Percentiles rank a stretch among this genome's conserved stretches.
Conservation (phyloP, 2,113 vertebrate species). For the Laticauda colubrina region DNA sequence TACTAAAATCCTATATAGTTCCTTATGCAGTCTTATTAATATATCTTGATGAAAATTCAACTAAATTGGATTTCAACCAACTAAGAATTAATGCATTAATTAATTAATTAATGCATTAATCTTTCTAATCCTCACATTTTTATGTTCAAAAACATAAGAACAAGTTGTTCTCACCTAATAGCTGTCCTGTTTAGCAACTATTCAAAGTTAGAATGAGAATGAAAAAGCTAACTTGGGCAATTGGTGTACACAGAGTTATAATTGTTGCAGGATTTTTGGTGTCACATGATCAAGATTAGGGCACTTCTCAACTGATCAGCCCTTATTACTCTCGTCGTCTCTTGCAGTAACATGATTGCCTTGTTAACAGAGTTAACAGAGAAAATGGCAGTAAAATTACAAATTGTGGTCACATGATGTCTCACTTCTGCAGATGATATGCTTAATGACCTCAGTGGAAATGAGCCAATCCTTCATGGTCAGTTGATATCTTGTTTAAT, state of each 20-base stretch:
- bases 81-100: too few relatives aligned
- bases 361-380: not conserved
- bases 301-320: not conserved
- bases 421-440: not conserved
- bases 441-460: not conserved
- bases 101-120: too few relatives aligned
- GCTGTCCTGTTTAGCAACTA: not conserved
- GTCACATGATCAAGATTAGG: not conserved
- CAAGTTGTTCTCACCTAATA: not conserved
- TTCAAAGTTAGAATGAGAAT: not conserved
- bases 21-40: constrained; percentile 2
- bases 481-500: not conserved
- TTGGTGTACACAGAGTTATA: not conserved
- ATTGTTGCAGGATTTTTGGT: not conserved
- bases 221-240: not conserved
- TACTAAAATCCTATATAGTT: not conserved
- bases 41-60: constrained; percentile 17
- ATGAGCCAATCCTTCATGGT: not conserved
- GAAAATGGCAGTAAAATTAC: not conserved
- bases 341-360: not conserved
- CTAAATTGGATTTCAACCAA: not conserved
- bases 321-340: not conserved
- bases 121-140: constrained; percentile 1
- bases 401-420: not conserved
- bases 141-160: not conserved